These are phyloP conservation scores for Polymixis lichenea DNA, from an alignment of 2,888 invertebrate genomes.

Conservation along the genomic window DNA sequence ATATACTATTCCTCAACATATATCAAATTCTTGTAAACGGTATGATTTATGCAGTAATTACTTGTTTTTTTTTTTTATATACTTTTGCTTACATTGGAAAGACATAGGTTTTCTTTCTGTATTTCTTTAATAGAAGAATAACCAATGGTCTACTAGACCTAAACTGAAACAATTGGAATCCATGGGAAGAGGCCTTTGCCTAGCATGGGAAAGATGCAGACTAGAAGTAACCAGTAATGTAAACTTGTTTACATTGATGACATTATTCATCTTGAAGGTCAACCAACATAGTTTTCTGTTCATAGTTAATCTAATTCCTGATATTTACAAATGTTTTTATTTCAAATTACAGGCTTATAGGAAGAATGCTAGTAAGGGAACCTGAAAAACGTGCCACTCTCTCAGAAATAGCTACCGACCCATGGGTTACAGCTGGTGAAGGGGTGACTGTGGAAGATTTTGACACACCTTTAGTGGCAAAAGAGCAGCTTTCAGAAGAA, in stretches of 20 bases:
- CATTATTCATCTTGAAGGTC: conserved; percentile 6
- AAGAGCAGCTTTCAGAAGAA: conserved; percentile 97
- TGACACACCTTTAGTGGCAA: conserved; percentile 95
- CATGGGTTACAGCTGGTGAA: conserved; percentile 94
- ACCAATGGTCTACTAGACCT: background rate
- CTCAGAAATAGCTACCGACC: conserved; percentile 96
- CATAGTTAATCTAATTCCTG: background rate
- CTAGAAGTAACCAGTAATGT: background rate
- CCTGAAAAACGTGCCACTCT: conserved; percentile 97
- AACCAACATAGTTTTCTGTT: background rate
- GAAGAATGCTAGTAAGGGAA: conserved; percentile 97
- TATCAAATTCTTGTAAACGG: conserved; percentile 96
- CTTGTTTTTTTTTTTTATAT: background rate
- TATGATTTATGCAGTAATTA: conserved; percentile 71
- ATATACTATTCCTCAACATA: conserved; percentile 97
- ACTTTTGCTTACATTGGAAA: background rate
- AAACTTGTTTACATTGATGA: conserved; percentile 15
- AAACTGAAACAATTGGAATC: background rate
- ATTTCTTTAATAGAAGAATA: background rate
- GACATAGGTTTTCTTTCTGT: background rate
- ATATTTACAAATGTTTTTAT: conserved; percentile 33
- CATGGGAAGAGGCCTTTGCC: background rate
- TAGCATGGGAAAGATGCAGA: background rate
- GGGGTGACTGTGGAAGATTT: conserved; percentile 90
- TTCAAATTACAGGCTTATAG: conserved; percentile 93